Conservation (phyloP, 2,797 vertebrate species). For the Discoglossus pictus region DNA sequence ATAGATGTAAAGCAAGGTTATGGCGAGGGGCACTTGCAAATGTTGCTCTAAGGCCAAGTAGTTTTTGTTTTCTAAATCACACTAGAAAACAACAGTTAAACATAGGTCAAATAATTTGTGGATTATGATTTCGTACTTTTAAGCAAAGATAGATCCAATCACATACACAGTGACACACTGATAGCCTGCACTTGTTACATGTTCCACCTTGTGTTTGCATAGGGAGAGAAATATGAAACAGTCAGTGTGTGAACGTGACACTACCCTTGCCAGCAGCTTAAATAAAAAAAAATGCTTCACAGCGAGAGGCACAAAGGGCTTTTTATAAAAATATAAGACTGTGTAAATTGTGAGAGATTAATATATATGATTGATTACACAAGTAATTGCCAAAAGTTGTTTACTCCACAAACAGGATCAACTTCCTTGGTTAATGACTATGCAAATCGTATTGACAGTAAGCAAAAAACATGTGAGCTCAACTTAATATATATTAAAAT, state of each 20-base stretch:
- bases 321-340: conserved; percentile 27
- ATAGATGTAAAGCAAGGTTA: too few species aligned
- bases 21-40: too few species aligned
- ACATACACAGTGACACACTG: too few species aligned
- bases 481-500: too few species aligned
- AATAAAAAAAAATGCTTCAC: conserved; percentile 21
- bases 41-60: too few species aligned
- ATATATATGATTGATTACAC: conserved; percentile 17
- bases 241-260: conserved; percentile 24
- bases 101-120: too few species aligned
- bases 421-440: not conserved
- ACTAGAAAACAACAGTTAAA: too few species aligned
- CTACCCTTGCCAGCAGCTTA: conserved; percentile 25
- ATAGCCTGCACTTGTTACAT: too few species aligned
- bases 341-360: conserved; percentile 20
- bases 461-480: not conserved
- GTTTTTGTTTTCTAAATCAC: too few species aligned
- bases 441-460: not conserved
- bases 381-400: conserved; percentile 2
- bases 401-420: conserved; percentile 5
- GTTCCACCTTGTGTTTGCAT: too few species aligned
- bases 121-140: too few species aligned
- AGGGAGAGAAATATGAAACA: conserved; percentile 41
- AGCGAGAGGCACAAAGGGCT: conserved; percentile 29
- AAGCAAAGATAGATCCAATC: too few species aligned